Conservation (phyloP, 2,797 vertebrate species). For the Morus bassanus region DNA sequence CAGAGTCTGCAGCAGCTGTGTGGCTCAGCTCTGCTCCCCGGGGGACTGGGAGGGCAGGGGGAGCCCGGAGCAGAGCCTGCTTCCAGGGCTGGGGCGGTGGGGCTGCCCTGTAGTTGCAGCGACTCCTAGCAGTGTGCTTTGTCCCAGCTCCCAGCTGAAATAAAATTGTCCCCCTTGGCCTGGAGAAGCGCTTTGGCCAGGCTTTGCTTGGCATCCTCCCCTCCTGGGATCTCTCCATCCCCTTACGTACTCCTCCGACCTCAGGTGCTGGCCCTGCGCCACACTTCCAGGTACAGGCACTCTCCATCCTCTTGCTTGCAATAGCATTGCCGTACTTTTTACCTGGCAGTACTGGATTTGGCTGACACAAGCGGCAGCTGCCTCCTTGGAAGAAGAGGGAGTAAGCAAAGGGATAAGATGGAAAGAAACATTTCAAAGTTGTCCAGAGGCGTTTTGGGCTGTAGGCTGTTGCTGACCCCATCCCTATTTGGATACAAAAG, state of each 20-base stretch:
- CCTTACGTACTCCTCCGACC: fast-evolving
- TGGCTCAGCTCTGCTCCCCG: neutral
- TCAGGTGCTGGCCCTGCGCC: neutral
- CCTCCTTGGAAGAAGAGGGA: neutral
- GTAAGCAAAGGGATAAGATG: neutral
- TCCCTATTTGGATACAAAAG: neutral
- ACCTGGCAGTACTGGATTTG: neutral
- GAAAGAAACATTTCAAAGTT: neutral
- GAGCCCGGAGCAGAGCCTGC: neutral
- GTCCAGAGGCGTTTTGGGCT: neutral
- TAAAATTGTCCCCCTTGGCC: neutral
- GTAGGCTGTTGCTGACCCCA: neutral
- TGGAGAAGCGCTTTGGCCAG: neutral
- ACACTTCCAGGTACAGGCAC: neutral
- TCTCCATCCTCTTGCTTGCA: neutral
- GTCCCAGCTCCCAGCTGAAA: neutral
- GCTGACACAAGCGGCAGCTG: neutral
- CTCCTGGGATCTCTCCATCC: fast-evolving
- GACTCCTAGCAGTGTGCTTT: neutral
- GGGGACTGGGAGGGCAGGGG: neutral
- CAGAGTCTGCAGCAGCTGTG: neutral
- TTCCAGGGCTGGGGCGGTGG: fast-evolving
- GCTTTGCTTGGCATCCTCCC: neutral
- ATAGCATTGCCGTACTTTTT: fast-evolving
- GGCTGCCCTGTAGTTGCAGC: neutral